Base-by-base conservation (phyloP, 92 coral and sea anemone species). In the Muricea muricata region DNA sequence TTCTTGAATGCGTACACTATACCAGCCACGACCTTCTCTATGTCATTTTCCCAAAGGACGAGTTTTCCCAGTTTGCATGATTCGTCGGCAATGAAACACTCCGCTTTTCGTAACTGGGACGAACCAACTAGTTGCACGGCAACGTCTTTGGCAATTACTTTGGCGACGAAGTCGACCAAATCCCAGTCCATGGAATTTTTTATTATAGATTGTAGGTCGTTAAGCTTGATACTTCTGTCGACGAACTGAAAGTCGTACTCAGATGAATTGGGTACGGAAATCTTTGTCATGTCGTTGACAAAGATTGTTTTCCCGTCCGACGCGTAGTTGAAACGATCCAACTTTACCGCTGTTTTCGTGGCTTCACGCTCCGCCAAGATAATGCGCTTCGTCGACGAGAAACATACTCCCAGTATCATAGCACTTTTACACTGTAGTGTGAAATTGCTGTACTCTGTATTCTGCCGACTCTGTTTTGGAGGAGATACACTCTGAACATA, bases 201-300 rank as follows among this genome's bases (percentile, higher is more conserved):
- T 2, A 28, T 24, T 2, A 60, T 24, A 28, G 34, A 60, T 21
- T 60, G 12, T 29, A 60, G 68, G 15, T 60, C 68, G 7, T 28
- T 28, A 9, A 24, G 32, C 34, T 24, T 30, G 20, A 26, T 45
- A 24, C 57, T 25, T 32, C 56, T 45, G n/a, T 81, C 87, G 11
- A 30, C 18, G 56, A 41, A 82, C 73, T 82, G 91, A 76, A 87
- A 87, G 76, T 87, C 80, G 37, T 82, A 81, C 13, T 87, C 80
- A 14, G 87, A 87, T 13, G 83, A 39, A 48, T 58, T 63, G 40
- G 84, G 91, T 3, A 67, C 61, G 60, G 78, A 60, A 17, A 82
- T 21, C 48, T 82, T 74, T 5, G 87, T 87, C 84, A 82, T 87
- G 61, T 87, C 87, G 35, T 87, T 87, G 11, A 87, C 71, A 63